phyloP scores from a whole-genome alignment of 1,140 invertebrate genomes.

The Meloidogyne hapla region DNA sequence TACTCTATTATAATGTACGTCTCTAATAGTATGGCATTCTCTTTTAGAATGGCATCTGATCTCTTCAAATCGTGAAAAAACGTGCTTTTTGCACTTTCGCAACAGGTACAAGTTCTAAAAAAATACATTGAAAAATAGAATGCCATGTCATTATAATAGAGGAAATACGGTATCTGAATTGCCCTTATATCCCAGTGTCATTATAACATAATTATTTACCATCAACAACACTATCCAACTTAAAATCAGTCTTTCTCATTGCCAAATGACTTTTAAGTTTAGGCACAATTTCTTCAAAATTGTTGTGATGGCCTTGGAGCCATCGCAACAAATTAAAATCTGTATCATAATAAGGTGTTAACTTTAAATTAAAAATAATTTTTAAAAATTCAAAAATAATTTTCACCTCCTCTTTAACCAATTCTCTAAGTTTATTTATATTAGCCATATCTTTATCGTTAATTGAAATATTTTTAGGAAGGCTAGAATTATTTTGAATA shows the following conservation, averaged over 20 bases:
- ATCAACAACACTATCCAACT: constrained; percentile 18
- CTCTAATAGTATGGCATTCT: too few species aligned
- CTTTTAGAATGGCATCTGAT: too few species aligned
- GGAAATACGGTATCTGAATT: constrained; percentile 33
- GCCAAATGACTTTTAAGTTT: constrained; percentile 45
- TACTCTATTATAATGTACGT: too few species aligned
- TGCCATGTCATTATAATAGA: too few species aligned
- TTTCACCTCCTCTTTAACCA: constrained; percentile 28
- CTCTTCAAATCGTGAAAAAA: too few species aligned
- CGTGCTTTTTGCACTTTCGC: too few species aligned
- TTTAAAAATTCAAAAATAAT: not conserved
- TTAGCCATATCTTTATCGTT: constrained; percentile 20
- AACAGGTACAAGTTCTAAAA: too few species aligned
- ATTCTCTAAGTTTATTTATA: constrained; percentile 17
- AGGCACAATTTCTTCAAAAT: constrained; percentile 55
- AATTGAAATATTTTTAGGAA: not conserved
- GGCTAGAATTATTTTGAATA: not conserved
- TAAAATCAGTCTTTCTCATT: constrained; percentile 17
- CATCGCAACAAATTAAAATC: constrained; percentile 63
- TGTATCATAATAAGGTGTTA: constrained; percentile 63
- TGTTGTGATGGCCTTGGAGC: constrained; percentile 61
- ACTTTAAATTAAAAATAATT: constrained; percentile 15
- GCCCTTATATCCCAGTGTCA: too few species aligned
- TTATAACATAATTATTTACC: constrained; percentile 21
- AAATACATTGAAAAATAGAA: too few species aligned